Conservation (phyloP, 1,140 invertebrate species). For the Lucilia cuprina region DNA sequence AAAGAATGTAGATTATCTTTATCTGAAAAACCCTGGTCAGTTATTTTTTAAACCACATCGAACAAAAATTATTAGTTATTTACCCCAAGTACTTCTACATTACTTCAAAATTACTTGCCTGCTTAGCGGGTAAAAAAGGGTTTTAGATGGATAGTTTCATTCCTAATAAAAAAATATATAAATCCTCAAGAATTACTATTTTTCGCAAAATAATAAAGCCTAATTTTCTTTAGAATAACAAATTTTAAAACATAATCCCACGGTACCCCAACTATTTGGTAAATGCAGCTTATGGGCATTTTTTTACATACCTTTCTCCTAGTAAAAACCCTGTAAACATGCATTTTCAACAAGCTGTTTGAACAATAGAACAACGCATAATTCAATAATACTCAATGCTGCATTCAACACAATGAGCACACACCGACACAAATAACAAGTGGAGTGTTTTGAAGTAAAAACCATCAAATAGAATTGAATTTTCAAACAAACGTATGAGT, state of each 20-base stretch:
- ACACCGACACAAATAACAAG: neutral
- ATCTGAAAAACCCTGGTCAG: too few relatives aligned
- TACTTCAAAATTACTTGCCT: too few relatives aligned
- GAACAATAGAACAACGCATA: conserved; percentile 7
- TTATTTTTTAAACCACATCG: too few relatives aligned
- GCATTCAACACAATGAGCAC: neutral
- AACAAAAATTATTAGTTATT: too few relatives aligned
- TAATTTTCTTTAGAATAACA: too few relatives aligned
- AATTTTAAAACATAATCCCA: neutral
- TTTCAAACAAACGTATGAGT: neutral
- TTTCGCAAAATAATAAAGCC: too few relatives aligned
- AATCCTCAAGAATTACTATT: too few relatives aligned
- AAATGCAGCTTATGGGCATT: neutral
- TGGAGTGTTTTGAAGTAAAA: neutral
- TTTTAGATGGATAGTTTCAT: too few relatives aligned
- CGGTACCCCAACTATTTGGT: neutral
- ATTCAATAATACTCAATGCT: neutral
- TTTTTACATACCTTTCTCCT: neutral
- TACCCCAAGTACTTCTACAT: too few relatives aligned
- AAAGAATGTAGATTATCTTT: too few relatives aligned
- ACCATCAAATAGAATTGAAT: conserved; percentile 11
- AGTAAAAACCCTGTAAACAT: neutral
- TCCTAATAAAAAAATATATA: too few relatives aligned
- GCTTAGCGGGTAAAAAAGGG: too few relatives aligned
- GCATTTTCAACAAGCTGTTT: conserved; percentile 2